phyloP scores from a whole-genome alignment of 2,797 vertebrate genomes.

The Pterois miles region DNA sequence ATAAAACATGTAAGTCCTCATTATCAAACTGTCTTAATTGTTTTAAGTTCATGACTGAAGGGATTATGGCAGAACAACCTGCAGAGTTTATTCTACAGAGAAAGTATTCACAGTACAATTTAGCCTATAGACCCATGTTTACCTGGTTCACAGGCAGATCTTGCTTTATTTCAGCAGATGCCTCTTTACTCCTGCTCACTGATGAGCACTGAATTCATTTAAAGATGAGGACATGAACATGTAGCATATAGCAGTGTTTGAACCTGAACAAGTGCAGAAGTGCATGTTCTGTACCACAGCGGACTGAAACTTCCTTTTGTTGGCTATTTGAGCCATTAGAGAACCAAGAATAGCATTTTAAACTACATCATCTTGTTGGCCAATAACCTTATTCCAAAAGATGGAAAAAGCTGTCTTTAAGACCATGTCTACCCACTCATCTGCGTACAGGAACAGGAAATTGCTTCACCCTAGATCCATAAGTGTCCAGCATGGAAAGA shows the following conservation, averaged over 20 bases:
- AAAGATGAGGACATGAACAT: not conserved
- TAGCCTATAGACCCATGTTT: not conserved
- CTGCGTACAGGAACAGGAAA: constrained; percentile 25
- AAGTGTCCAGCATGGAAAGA: constrained; percentile 6
- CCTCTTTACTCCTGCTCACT: not conserved
- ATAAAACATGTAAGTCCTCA: no score
- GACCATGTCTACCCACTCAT: not conserved
- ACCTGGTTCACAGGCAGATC: constrained; percentile 26
- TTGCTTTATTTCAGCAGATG: constrained; percentile 31
- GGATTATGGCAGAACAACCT: not conserved
- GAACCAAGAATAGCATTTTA: not conserved
- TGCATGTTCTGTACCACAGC: no score
- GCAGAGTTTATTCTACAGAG: not conserved
- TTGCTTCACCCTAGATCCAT: constrained; percentile 10
- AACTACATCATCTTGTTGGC: no score
- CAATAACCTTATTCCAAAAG: not conserved
- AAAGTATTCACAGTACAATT: not conserved
- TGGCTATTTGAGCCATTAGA: not conserved
- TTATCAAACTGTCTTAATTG: not conserved
- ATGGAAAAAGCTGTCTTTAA: not conserved
- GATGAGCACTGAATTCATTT: not conserved
- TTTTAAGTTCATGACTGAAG: not conserved
- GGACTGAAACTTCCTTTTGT: not conserved
- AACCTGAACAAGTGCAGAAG: not conserved
- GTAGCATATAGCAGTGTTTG: not conserved